Conservation (phyloP, 2,113 vertebrate species). For the Calidris pugnax region DNA sequence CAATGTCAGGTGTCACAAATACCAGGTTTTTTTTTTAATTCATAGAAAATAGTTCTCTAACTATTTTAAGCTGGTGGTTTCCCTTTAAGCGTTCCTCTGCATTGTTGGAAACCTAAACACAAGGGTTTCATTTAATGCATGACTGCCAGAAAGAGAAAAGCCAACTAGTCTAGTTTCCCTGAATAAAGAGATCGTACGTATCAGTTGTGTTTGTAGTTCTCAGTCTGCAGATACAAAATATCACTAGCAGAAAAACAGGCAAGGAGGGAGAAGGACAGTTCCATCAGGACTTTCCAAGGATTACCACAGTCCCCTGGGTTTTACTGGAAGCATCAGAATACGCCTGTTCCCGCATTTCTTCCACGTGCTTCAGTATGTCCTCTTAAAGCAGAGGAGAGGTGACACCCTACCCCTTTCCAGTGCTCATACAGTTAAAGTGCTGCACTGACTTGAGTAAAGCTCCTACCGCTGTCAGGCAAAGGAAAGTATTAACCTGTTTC, state of each 20-base stretch:
- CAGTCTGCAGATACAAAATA: background rate
- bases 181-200: background rate
- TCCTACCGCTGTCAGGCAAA: constrained; percentile 5
- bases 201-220: background rate
- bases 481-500: constrained; percentile 52
- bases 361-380: background rate
- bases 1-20: constrained; percentile 1
- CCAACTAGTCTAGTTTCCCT: background rate
- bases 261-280: background rate
- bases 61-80: constrained; percentile 41
- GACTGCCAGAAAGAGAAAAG: constrained; percentile 34
- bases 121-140: constrained; percentile 44
- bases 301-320: background rate
- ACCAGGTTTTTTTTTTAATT: constrained; percentile 17
- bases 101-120: constrained; percentile 41
- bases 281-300: background rate
- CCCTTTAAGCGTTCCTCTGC: constrained; percentile 11
- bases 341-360: background rate
- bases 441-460: constrained; percentile 4
- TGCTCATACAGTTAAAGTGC: background rate
- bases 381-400: background rate
- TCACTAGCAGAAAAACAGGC: background rate
- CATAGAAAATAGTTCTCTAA: background rate
- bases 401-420: background rate
- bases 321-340: background rate